Evolutionary conservation across 2,113 vertebrate species (phyloP).

Genomic region (Amphiprion percula): DNA sequence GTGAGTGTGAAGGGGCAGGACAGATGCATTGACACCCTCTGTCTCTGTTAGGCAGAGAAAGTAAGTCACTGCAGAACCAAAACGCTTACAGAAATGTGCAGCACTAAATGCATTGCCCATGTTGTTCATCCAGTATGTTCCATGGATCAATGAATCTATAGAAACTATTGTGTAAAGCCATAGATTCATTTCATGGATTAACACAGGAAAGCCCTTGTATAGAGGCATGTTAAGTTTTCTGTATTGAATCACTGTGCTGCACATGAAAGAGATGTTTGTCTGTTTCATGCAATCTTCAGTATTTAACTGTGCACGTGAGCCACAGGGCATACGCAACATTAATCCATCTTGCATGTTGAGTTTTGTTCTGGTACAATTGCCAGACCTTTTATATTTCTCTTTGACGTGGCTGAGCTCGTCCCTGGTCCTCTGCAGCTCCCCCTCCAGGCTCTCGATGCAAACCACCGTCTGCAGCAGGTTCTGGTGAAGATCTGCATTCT

Average conservation of each 20-base stretch:
- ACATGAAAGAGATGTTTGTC: neutral
- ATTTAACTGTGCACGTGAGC: neutral
- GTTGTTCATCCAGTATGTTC: slow-evolving; percentile 27
- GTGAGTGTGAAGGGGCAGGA: slow-evolving; percentile 11
- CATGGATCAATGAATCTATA: slow-evolving; percentile 52
- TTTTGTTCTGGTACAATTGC: neutral
- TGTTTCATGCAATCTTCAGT: neutral
- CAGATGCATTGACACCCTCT: slow-evolving; percentile 5
- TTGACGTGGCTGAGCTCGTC: slow-evolving; percentile 79
- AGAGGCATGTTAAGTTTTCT: neutral
- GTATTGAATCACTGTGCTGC: neutral
- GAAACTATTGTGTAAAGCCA: slow-evolving; percentile 36
- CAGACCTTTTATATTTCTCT: slow-evolving; percentile 83
- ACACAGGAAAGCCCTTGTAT: slow-evolving; percentile 6
- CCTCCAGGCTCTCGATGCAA: slow-evolving; percentile 84
- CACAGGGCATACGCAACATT: neutral
- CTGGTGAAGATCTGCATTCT: slow-evolving; percentile 83
- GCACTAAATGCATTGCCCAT: neutral
- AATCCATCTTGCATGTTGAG: neutral
- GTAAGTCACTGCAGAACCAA: neutral
- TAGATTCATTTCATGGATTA: slow-evolving; percentile 6
- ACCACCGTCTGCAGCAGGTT: slow-evolving; percentile 81
- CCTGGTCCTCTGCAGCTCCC: slow-evolving; percentile 79
- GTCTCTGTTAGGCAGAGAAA: neutral
- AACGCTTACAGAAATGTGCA: neutral